phyloP scores from a whole-genome alignment of 35 echinoderm and acorn worm species.

The Patiria miniata region DNA sequence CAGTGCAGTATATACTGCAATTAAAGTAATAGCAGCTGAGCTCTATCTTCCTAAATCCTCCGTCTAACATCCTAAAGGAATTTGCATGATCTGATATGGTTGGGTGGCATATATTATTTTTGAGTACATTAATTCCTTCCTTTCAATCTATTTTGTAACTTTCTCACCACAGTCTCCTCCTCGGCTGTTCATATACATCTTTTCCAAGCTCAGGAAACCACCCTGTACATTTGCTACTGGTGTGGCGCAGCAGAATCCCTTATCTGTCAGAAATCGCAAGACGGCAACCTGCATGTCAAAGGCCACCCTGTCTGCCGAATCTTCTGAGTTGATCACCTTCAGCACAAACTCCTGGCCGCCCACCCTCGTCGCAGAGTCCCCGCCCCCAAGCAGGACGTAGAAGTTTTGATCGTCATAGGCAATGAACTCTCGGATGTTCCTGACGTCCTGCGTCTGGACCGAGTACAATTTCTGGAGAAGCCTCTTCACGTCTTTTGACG shows the following conservation, averaged over 20 bases:
- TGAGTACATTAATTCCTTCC: no score
- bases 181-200: background rate
- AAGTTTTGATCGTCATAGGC: slow-evolving; percentile 9
- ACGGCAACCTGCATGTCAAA: background rate
- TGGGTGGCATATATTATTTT: no score
- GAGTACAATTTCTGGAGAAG: background rate
- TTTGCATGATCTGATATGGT: no score
- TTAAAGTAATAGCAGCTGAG: no score
- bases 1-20: no score
- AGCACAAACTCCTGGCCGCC: background rate
- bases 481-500: background rate
- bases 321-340: background rate
- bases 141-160: no score
- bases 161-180: no score
- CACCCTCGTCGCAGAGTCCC: background rate
- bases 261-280: background rate
- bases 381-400: background rate
- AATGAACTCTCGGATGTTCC: background rate
- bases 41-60: no score
- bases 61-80: no score
- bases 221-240: background rate
- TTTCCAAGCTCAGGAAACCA: slow-evolving; percentile 2
- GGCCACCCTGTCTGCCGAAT: background rate
- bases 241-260: background rate
- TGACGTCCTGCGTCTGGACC: background rate